Evolutionary conservation across 2,888 invertebrate genomes (phyloP).

Genomic region (Philereme vetulata): DNA sequence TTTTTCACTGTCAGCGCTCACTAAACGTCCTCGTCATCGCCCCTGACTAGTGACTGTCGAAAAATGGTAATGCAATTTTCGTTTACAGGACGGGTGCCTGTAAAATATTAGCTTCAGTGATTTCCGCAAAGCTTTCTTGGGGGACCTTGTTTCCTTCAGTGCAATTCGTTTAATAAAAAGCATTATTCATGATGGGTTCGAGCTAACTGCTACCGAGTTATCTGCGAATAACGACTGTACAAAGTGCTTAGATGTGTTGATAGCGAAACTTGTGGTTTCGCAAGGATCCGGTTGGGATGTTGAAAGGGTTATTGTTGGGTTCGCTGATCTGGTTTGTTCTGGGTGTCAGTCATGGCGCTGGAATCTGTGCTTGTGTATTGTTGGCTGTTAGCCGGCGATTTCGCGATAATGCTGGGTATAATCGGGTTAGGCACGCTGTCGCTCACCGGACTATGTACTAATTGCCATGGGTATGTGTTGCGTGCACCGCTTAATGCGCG

Average conservation of each 20-base stretch:
- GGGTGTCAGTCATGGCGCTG: conserved; percentile 62
- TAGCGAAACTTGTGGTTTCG: conserved; percentile 43
- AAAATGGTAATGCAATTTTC: conserved; percentile 77
- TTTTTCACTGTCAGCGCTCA: conserved; percentile 79
- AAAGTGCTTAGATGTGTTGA: conserved; percentile 43
- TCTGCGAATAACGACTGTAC: conserved; percentile 54
- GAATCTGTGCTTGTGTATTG: conserved; percentile 69
- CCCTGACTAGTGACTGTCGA: conserved; percentile 75
- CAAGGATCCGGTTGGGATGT: conserved; percentile 53
- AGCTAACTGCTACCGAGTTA: conserved; percentile 50
- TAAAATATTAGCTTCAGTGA: conserved; percentile 58
- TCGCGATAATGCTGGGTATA: conserved; percentile 70
- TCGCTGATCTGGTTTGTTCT: conserved; percentile 60
- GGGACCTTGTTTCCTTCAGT: conserved; percentile 53
- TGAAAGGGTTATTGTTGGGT: conserved; percentile 53
- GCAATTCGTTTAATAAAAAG: conserved; percentile 48
- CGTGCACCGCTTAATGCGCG: conserved; percentile 65
- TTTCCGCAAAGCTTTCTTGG: conserved; percentile 47
- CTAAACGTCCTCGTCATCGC: conserved; percentile 77
- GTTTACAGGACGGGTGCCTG: conserved; percentile 55
- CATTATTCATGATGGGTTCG: conserved; percentile 41
- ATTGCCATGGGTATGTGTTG: conserved; percentile 73
- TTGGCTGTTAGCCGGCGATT: conserved; percentile 57
- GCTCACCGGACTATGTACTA: conserved; percentile 74
- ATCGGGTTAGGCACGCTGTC: conserved; percentile 78